Percentiles rank a stretch among this genome's conserved stretches.
Evolutionary conservation across 2,888 invertebrate species (phyloP).

Genomic region (Parthenolecanium corni): DNA sequence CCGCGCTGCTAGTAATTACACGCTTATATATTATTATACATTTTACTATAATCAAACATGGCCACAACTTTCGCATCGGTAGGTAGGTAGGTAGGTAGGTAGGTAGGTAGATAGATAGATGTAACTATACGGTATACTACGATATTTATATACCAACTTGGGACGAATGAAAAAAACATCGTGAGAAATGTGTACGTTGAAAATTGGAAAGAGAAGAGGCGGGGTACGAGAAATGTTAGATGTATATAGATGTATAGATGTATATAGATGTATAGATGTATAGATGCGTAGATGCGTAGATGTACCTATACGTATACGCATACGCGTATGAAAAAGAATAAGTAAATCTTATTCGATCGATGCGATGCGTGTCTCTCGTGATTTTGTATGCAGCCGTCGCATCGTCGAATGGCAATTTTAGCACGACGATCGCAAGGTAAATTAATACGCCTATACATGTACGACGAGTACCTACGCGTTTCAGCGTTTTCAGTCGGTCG

Average conservation of each 20-base stretch:
- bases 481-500: too few relatives aligned
- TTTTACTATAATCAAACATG: constrained; percentile 24
- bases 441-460: too few relatives aligned
- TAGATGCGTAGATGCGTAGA: too few relatives aligned
- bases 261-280: too few relatives aligned
- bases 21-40: too few relatives aligned
- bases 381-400: constrained; percentile 2
- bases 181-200: constrained; percentile 14
- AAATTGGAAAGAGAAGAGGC: background rate
- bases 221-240: background rate
- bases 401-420: background rate
- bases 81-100: too few relatives aligned
- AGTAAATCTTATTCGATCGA: background rate
- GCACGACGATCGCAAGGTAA: too few relatives aligned
- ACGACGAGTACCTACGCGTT: too few relatives aligned
- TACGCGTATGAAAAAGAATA: background rate
- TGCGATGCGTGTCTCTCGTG: background rate
- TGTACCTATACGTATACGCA: background rate
- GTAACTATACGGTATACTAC: background rate
- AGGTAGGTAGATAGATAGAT: too few relatives aligned
- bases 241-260: background rate
- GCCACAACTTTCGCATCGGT: constrained; percentile 25
- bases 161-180: constrained; percentile 5
- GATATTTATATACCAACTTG: constrained; percentile 17
- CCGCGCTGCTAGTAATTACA: constrained; percentile 25